Evolutionary conservation across 64 coral and sea anemone species (phyloP).

Genomic region (Acropora tenuis): DNA sequence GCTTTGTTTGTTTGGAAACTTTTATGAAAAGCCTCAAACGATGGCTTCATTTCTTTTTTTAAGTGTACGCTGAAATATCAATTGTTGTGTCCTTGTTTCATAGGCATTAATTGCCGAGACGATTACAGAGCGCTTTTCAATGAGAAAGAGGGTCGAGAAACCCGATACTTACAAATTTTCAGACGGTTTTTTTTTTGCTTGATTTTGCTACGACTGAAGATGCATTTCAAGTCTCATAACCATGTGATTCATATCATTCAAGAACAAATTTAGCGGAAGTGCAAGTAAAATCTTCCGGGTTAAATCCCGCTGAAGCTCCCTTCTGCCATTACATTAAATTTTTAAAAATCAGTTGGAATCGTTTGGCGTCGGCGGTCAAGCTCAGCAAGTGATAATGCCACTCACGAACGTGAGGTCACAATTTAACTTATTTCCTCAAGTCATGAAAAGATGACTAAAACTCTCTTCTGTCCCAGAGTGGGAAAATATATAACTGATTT

Average conservation of each 20-base stretch:
- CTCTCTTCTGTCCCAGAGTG: not conserved
- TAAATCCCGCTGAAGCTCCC: not conserved
- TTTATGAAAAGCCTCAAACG: conserved; percentile 19
- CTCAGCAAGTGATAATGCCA: not conserved
- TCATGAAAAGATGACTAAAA: not conserved
- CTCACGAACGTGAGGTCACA: not conserved
- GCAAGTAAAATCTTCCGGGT: not conserved
- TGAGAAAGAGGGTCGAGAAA: not conserved
- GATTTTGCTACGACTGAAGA: not conserved
- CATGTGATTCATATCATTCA: not conserved
- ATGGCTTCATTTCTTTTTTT: conserved; percentile 18
- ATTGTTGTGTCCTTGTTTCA: not conserved
- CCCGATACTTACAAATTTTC: too few relatives aligned
- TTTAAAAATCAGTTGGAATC: too few relatives aligned
- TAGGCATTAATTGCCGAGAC: not conserved
- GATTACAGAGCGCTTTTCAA: not conserved
- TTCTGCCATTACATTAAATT: not conserved
- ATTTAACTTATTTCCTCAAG: not conserved
- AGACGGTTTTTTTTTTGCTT: not conserved
- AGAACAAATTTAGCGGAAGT: conserved; percentile 11
- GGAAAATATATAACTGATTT: not conserved
- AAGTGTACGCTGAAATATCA: conserved; percentile 36
- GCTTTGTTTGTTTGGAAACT: conserved; percentile 14
- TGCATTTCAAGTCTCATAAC: not conserved
- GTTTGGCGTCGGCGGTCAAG: too few relatives aligned